These are phyloP conservation scores for Phoenicopterus ruber DNA, from an alignment of 2,113 vertebrate genomes.

Conservation along the genomic window DNA sequence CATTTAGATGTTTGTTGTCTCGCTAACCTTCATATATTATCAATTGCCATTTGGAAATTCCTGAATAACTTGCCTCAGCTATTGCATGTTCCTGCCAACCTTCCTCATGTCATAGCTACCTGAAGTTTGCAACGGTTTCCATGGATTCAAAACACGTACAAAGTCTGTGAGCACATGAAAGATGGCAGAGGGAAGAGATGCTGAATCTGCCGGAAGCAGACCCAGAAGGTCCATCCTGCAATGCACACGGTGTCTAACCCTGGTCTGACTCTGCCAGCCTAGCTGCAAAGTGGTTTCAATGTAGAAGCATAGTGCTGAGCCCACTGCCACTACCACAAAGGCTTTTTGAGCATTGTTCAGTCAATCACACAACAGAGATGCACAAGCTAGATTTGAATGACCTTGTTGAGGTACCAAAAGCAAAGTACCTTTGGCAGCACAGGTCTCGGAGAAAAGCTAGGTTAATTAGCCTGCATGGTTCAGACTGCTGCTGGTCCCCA, in stretches of 20 bases:
- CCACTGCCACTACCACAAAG: neutral
- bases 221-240: neutral
- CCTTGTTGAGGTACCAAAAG: neutral
- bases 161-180: neutral
- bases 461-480: no score
- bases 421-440: neutral
- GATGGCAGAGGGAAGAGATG: neutral
- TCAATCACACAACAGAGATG: neutral
- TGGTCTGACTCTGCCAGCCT: neutral
- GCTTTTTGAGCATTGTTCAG: neutral
- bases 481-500: neutral
- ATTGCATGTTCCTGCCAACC: neutral
- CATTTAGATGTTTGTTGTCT: neutral
- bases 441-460: neutral
- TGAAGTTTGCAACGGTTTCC: neutral
- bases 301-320: neutral
- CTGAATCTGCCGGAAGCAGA: neutral
- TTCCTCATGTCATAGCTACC: neutral
- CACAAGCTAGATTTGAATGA: rapidly evolving
- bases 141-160: neutral
- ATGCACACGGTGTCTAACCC: neutral
- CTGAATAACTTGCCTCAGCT: neutral
- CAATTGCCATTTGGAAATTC: neutral
- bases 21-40: neutral
- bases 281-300: neutral